A percentile compares a stretch with the other conserved stretches of the same genome.
These are phyloP conservation scores for Junonia oenone DNA, from an alignment of 2,888 invertebrate genomes.

Conservation along the genomic window DNA sequence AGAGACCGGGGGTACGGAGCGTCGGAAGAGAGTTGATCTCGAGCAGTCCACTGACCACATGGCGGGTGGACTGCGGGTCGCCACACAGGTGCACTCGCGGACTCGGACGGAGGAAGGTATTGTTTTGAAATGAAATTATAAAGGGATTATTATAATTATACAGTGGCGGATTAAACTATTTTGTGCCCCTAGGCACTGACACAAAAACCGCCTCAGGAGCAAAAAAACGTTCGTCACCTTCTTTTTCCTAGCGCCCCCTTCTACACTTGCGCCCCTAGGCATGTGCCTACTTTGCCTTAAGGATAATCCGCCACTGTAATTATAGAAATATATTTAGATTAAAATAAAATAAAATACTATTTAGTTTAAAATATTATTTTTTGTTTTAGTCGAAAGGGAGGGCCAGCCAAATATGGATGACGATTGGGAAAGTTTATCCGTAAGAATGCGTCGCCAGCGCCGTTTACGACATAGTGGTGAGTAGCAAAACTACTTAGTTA, in stretches of 20 bases:
- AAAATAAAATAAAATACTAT: not conserved
- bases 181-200: too few species aligned
- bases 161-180: too few species aligned
- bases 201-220: too few species aligned
- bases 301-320: too few species aligned
- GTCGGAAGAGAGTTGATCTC: constrained; percentile 89
- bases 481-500: constrained; percentile 23
- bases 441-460: constrained; percentile 84
- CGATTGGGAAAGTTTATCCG: constrained; percentile 89
- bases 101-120: constrained; percentile 89
- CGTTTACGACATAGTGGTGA: constrained; percentile 69
- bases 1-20: constrained; percentile 80
- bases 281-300: too few species aligned
- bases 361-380: not conserved
- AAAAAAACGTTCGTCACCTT: too few species aligned
- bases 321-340: not conserved
- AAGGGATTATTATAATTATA: too few species aligned
- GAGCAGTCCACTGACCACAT: constrained; percentile 91
- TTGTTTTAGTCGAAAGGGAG: constrained; percentile 65
- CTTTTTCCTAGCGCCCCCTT: too few species aligned
- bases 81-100: constrained; percentile 89
- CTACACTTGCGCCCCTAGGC: too few species aligned
- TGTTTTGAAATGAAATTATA: not conserved
- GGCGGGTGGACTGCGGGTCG: constrained; percentile 89
- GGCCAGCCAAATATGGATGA: constrained; percentile 84